Percentiles rank a stretch among this genome's conserved stretches.
Evolutionary conservation across 2,113 vertebrate genomes (phyloP).

Genomic region (Lasiurus borealis): DNA sequence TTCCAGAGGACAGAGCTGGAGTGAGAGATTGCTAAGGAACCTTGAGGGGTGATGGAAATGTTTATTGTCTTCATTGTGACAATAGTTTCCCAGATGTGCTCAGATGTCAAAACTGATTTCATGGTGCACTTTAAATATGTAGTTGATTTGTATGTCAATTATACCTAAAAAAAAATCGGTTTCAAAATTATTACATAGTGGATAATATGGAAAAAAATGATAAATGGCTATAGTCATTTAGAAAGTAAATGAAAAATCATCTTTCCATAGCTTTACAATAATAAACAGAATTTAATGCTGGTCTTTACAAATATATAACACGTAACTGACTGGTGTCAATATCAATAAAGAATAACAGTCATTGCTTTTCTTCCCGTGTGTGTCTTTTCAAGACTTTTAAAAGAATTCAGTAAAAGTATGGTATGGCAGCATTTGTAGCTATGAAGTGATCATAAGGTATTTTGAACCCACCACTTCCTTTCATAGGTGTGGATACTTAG

Average conservation of each 20-base stretch:
- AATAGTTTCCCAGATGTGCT: neutral
- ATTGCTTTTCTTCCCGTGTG: neutral
- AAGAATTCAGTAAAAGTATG: neutral
- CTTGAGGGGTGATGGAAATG: neutral
- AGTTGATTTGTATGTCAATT: neutral
- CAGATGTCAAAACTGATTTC: neutral
- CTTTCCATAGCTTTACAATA: neutral
- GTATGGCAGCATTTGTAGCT: neutral
- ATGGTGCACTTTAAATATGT: neutral
- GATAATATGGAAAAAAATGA: neutral
- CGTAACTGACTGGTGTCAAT: neutral
- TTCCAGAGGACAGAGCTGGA: neutral
- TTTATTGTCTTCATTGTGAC: neutral
- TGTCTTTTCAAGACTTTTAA: constrained; percentile 27
- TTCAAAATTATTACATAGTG: neutral
- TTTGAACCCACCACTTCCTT: neutral
- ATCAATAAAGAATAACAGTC: neutral
- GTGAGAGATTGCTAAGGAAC: neutral
- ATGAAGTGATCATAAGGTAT: neutral
- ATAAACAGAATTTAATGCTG: neutral
- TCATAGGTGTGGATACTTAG: neutral
- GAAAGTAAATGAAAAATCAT: constrained; percentile 9
- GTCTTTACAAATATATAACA: neutral
- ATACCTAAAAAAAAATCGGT: neutral
- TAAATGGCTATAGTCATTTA: neutral